Base-by-base conservation (phyloP, 2,888 invertebrate genomes). In the Tiliacea citrago region DNA sequence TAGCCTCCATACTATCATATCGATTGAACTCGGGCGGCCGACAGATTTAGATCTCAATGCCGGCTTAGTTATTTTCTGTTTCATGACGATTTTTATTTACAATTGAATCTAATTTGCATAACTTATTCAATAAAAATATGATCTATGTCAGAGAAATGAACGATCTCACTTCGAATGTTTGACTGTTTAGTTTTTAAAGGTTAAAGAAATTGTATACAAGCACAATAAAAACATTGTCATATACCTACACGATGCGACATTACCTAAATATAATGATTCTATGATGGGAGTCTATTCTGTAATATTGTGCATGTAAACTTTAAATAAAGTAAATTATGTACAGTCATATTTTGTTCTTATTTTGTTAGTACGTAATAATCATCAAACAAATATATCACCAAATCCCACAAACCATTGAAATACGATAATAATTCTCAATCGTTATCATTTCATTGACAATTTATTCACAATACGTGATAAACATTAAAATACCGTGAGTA, bases 381-480 rank as follows among this genome's bases (percentile, higher is more conserved):
- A 81, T 51, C 18, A 73, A 53, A 9, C 67, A 63, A 47, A 72
- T 51, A 67, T 60, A 81, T 60, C 63, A 69, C 66, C 66, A 57
- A 47, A 73, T 71, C 49, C 79, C 57, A 70, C 83, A 69, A 60
- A 73, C 65, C 68, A 60, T 61, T 61, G 57, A 72, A 86, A 80
- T 65, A 74, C 29, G 63, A 82, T 84, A 77, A 84, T 72, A 69
- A 77, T 82, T 78, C 72, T 47, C 55, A 58, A 53, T 60, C 63
- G 79, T 84, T 86, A 88, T 86, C 81, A 83, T 84, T 84, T 71
- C 77, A 82, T 82, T 79, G 74, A 65, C 61, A 78, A 86, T 88
- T 84, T 84, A 86, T 86, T 81, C 76, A 73, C 68, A 71, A 78
- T 69, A 75, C 81, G 77, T 82, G 84, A 86, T 82, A 84, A 79